Evolutionary conservation across 2,113 vertebrate species (phyloP).

Genomic region (Leptobrachium leishanense): DNA sequence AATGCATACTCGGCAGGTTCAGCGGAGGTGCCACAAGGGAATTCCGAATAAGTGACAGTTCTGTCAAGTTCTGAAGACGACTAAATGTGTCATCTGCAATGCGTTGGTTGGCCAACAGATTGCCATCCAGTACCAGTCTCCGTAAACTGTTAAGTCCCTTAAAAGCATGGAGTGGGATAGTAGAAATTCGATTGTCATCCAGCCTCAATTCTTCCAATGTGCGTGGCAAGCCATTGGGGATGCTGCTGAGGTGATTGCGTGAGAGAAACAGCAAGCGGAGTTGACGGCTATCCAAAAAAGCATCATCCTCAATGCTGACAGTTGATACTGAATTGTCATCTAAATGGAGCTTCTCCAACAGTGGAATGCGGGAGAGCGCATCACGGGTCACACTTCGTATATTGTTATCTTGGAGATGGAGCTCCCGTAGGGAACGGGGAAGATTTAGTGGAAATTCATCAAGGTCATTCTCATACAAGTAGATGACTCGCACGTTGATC

Average conservation of each 20-base stretch:
- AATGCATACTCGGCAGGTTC: conserved; percentile 78
- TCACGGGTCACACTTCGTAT: conserved; percentile 80
- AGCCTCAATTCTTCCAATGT: conserved; percentile 88
- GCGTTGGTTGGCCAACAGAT: conserved; percentile 91
- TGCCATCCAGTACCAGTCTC: conserved; percentile 89
- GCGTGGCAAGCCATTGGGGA: conserved; percentile 84
- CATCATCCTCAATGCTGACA: conserved; percentile 91
- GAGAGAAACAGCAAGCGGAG: conserved; percentile 87
- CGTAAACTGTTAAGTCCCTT: conserved; percentile 80
- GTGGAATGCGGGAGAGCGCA: conserved; percentile 80
- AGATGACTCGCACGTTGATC: conserved; percentile 78
- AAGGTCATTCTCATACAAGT: conserved; percentile 90
- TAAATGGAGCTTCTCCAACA: conserved; percentile 88
- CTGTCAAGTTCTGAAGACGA: conserved; percentile 84
- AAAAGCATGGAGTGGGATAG: conserved; percentile 90
- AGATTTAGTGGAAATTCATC: conserved; percentile 85
- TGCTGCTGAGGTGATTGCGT: conserved; percentile 91
- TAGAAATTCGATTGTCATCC: conserved; percentile 94
- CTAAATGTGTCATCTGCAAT: conserved; percentile 94
- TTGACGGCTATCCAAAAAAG: conserved; percentile 82
- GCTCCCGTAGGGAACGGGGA: conserved; percentile 82
- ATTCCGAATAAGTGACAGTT: conserved; percentile 89
- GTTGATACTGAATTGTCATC: conserved; percentile 95
- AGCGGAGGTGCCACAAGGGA: conserved; percentile 84
- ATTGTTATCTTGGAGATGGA: conserved; percentile 95